Base-by-base conservation (phyloP, 1,140 invertebrate species). In the Orchestia grillus region DNA sequence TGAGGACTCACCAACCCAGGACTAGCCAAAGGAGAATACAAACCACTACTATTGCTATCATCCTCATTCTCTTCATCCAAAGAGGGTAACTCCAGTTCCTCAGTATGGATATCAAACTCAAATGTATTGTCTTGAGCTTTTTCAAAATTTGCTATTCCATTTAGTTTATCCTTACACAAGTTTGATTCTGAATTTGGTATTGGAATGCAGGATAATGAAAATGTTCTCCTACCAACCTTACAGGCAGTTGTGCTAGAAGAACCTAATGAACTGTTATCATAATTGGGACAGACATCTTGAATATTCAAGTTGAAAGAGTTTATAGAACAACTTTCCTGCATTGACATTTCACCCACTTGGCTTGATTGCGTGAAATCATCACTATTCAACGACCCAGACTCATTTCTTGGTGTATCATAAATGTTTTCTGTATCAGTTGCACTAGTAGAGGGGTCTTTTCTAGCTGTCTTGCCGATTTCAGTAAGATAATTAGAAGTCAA, bases 21-120 rank as follows among this genome's bases (percentile, higher is more conserved):
- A 95, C 53, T 96, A n/a, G 57, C 57, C 28, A 95, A 11, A 77
- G 96, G 92, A 40, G 53, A 95, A 95, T 95, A 96, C 57, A 96
- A 43, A 16, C 36, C 57, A 87, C 40, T 36, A n/a, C 96, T 96
- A 36, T 95, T 92, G 42, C 43, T 77, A 47, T 77, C 92, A 87
- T 44, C 23, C 23, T 43, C 96, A 57, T 87, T 23, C 11, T 57
- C 42, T 19, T 16, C 92, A 94, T 94, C 92, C 11, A 62, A 41
- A 53, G 95, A 42, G 87, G 95, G 53, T 43, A 77, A 77, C 19
- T 94, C 41, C 91, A 96, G 88, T 62, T 94, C 57, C 36, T 42
- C 45, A 28, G 44, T 87, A 28, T 16, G 45, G 19, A 95, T 44
- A 43, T 87, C 45, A 57, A 96, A 90, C 11, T 90, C 28, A 36